Percentiles rank a stretch among this genome's conserved stretches.
phyloP scores from a whole-genome alignment of 2,797 vertebrate species.

The Anniella stebbinsi region DNA sequence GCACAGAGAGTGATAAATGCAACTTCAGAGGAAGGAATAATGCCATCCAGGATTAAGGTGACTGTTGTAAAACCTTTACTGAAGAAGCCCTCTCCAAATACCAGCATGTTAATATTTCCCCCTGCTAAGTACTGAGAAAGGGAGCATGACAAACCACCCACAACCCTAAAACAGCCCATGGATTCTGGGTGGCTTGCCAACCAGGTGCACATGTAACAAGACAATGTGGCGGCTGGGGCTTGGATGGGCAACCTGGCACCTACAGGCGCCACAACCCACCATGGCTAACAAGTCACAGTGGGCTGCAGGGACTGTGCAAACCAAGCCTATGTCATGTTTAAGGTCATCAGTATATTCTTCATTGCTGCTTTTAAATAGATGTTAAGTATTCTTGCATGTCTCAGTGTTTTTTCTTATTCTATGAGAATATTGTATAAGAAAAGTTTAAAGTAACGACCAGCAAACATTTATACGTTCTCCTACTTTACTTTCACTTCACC shows the following conservation, averaged over 20 bases:
- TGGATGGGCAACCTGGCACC: no score
- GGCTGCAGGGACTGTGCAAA: no score
- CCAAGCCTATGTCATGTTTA: background rate
- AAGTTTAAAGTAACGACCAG: slow-evolving; percentile 16
- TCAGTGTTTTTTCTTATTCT: slow-evolving; percentile 42
- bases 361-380: background rate
- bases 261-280: no score
- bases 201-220: no score
- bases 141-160: no score
- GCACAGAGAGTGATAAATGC: background rate
- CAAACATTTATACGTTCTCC: slow-evolving; percentile 49
- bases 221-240: no score
- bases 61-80: background rate
- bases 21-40: background rate
- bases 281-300: no score
- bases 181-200: no score
- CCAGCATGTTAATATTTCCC: background rate
- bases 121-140: no score
- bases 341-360: background rate
- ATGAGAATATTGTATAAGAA: slow-evolving; percentile 31
- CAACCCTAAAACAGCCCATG: no score
- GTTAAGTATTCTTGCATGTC: background rate
- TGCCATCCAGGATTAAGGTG: background rate
- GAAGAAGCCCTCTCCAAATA: background rate
- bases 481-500: background rate